Base-by-base conservation (phyloP, 2,888 invertebrate genomes). In the Caenorhabditis imperialis region DNA sequence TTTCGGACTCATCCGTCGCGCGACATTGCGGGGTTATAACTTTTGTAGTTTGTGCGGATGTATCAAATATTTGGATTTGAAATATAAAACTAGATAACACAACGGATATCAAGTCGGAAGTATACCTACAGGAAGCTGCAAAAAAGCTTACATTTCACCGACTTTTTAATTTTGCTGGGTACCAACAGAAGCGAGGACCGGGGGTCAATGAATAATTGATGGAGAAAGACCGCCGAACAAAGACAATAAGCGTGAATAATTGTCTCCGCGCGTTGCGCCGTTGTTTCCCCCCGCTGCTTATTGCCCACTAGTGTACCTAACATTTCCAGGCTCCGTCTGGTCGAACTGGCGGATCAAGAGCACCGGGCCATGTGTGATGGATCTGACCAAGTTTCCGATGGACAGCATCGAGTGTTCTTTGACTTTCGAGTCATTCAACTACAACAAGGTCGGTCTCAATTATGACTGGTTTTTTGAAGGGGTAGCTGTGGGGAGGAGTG, bases 261-360 rank as follows among this genome's bases (percentile, higher is more conserved):
- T 67, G 67, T 67, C 44, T 51, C 57, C 48, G n/a, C 23, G 57
- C 8, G 50, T 50, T n/a, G n/a, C 30, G 10, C 30, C 10, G 30
- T 30, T 30, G 7, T 30, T 6, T 30, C 30, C 30, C 10, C 30
- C 30, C 30, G 6, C 30, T 10, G 10, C 6, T 30, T 30, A 7
- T 30, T 30, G 30, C 30, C 30, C 10, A 10, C 30, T 30, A 30
- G 7, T 30, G 30, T 10, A n/a, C n/a, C n/a, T n/a, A n/a, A n/a
- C n/a, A n/a, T n/a, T n/a, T n/a, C n/a, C 62, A 85, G 85, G 87
- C 33, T 87, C 88, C 5, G 81, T 88, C 16, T 88, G 88, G 88
- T 81, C 85, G 10, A 87, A 87, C 55, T 86, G 87, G 83, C 70
- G 88, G 30, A 86, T 88, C 27, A 87, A 86, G 57, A 77, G 84